Conservation (phyloP, 2,797 vertebrate species). For the Takifugu rubripes region DNA sequence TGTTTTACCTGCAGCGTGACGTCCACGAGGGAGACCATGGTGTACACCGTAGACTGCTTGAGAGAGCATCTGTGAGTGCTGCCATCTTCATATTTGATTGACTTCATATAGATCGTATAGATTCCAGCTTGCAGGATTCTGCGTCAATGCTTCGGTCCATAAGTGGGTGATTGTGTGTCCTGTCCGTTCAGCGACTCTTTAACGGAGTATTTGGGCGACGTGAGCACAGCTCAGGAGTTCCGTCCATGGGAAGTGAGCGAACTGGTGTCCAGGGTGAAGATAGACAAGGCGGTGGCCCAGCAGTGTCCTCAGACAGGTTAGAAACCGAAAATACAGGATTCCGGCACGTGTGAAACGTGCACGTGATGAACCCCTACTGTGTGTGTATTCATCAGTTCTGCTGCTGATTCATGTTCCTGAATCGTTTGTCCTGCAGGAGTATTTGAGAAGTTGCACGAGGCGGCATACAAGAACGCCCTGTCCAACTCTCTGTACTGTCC, state of each 20-base stretch:
- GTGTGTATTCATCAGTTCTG: not conserved
- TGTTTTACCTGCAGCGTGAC: constrained; percentile 73
- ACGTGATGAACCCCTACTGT: too few relatives aligned
- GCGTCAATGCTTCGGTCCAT: not conserved
- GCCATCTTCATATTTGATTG: not conserved
- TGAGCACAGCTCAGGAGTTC: constrained; percentile 87
- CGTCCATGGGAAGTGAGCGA: constrained; percentile 86
- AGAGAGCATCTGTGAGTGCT: constrained; percentile 85
- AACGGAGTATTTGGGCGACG: constrained; percentile 86
- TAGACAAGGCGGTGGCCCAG: constrained; percentile 83
- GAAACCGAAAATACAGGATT: constrained; percentile 17
- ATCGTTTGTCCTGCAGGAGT: constrained; percentile 68
- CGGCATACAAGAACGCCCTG: constrained; percentile 86
- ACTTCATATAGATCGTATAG: not conserved
- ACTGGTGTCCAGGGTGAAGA: constrained; percentile 75
- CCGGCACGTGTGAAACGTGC: not conserved
- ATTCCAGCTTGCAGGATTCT: too few relatives aligned
- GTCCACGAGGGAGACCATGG: constrained; percentile 84
- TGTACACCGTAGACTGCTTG: constrained; percentile 84
- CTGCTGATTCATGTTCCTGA: too few relatives aligned
- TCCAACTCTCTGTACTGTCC: constrained; percentile 92
- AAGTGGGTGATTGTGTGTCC: not conserved
- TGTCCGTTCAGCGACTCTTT: constrained; percentile 76
- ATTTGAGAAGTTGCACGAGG: constrained; percentile 88
- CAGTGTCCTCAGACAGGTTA: constrained; percentile 85